Evolutionary conservation across 2,113 vertebrate genomes (phyloP).

Genomic region (Pycnonotus jocosus): DNA sequence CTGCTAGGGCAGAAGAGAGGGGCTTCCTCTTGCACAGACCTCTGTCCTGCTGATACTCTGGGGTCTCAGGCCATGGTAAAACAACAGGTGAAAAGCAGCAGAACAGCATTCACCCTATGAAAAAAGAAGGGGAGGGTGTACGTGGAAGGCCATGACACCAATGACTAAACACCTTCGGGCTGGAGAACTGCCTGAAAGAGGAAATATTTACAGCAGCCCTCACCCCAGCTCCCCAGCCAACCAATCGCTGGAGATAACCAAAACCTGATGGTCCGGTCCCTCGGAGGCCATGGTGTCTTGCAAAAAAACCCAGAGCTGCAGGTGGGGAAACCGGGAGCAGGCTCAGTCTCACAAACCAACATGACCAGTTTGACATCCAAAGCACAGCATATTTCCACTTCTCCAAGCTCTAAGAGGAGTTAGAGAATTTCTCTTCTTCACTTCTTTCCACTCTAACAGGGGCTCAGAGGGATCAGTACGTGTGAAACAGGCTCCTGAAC

Average conservation of each 20-base stretch:
- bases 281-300: neutral
- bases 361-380: neutral
- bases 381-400: neutral
- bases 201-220: neutral
- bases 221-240: neutral
- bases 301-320: neutral
- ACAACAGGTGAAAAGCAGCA: neutral
- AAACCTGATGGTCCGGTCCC: neutral
- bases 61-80: accelerated
- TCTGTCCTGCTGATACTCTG: neutral
- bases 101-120: accelerated
- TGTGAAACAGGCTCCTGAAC: neutral
- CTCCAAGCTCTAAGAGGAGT: neutral
- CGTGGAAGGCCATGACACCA: neutral
- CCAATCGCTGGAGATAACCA: neutral
- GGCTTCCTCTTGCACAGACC: neutral
- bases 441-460: neutral
- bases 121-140: neutral
- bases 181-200: neutral
- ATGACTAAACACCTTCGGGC: neutral
- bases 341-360: neutral
- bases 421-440: too few species aligned
- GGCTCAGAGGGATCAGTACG: neutral
- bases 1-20: neutral
- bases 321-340: neutral